phyloP scores from a whole-genome alignment of 2,797 vertebrate species.

The Rhinoraja longicauda region DNA sequence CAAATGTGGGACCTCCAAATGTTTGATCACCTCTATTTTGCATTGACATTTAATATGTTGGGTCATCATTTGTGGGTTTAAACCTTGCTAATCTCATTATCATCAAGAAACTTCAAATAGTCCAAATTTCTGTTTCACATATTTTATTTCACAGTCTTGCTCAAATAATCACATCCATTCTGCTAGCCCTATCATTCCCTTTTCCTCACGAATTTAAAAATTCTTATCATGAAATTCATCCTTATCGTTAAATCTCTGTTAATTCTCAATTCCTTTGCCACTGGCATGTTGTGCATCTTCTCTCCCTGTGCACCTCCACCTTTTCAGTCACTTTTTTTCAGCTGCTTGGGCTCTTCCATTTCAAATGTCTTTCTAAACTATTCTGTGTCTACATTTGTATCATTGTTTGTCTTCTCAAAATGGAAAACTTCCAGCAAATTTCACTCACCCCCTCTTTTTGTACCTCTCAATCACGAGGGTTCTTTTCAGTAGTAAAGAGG shows the following conservation, averaged over 20 bases:
- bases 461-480: neutral
- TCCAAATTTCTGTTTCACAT: neutral
- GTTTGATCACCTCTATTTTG: neutral
- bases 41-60: neutral
- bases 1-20: neutral
- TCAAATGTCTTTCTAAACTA: neutral
- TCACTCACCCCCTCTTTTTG: neutral
- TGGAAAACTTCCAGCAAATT: neutral
- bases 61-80: neutral
- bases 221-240: neutral
- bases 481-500: neutral
- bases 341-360: neutral
- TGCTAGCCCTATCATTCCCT: neutral
- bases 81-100: neutral
- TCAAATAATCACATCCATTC: neutral
- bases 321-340: neutral
- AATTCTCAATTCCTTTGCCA: neutral
- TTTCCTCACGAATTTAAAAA: neutral
- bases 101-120: neutral
- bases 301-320: neutral
- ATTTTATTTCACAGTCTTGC: neutral
- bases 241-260: neutral
- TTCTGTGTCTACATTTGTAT: neutral
- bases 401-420: neutral
- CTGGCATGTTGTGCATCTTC: neutral